Evolutionary conservation across 2,113 vertebrate genomes (phyloP).

Genomic region (Rallus limicola): DNA sequence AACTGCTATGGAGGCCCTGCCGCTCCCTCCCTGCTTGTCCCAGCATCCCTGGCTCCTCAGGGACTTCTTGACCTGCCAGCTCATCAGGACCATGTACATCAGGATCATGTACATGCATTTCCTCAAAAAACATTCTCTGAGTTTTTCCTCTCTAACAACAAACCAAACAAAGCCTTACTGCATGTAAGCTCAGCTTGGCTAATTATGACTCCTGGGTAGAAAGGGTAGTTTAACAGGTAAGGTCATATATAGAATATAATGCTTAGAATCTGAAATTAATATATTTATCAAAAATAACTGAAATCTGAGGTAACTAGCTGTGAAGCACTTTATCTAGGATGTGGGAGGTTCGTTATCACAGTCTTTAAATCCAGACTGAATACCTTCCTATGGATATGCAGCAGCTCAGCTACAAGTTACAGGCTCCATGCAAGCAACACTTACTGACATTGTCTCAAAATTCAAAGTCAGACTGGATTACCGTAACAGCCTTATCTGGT

Average conservation of each 20-base stretch:
- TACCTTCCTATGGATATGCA: not conserved
- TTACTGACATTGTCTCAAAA: not conserved
- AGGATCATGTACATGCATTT: rapidly evolving
- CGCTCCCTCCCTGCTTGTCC: not conserved
- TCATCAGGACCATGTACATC: not conserved
- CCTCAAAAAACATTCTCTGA: not conserved
- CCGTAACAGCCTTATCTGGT: not conserved
- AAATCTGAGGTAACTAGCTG: not conserved
- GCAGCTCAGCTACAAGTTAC: not conserved
- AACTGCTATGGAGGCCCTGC: not conserved
- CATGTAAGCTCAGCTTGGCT: not conserved
- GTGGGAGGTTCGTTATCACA: not conserved
- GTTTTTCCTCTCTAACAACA: not conserved
- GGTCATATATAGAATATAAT: not conserved
- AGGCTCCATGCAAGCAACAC: not conserved
- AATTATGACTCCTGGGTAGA: not conserved
- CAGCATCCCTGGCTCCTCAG: not conserved
- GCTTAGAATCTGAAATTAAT: not conserved
- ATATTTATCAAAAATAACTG: not conserved
- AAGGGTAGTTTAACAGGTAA: not conserved
- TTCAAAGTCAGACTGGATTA: not conserved
- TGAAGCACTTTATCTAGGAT: not conserved
- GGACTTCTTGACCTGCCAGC: not conserved
- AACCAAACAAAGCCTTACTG: not conserved
- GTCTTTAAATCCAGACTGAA: not conserved